These are phyloP conservation scores for Neoniphon sammara DNA, from an alignment of 2,797 vertebrate species.

Conservation along the genomic window DNA sequence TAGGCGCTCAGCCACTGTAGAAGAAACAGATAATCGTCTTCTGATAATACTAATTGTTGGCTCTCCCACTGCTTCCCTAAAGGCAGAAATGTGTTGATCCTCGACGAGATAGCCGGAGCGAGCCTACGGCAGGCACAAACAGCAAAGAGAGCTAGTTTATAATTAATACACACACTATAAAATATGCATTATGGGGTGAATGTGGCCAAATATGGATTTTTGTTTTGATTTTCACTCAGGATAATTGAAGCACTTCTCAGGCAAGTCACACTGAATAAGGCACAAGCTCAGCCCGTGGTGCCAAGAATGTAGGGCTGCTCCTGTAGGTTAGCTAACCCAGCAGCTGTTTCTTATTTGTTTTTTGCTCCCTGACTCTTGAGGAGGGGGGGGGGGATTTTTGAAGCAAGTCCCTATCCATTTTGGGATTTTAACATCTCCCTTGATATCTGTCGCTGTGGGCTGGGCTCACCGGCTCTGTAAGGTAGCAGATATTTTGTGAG, in stretches of 20 bases:
- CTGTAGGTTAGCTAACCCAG: conserved; percentile 39
- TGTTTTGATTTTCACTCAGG: conserved; percentile 72
- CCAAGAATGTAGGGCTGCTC: conserved; percentile 18
- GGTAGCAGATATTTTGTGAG: conserved; percentile 65
- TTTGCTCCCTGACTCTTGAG: conserved; percentile 38
- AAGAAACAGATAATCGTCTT: conserved; percentile 61
- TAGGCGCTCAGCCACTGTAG: conserved; percentile 33
- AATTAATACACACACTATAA: conserved; percentile 78
- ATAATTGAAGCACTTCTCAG: conserved; percentile 71
- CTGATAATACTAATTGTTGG: conserved; percentile 70
- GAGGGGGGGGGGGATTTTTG: conserved; percentile 61
- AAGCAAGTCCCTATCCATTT: conserved; percentile 64
- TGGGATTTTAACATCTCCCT: conserved; percentile 63
- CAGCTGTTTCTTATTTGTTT: conserved; percentile 73
- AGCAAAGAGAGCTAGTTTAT: conserved; percentile 68
- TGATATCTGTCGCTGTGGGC: conserved; percentile 66
- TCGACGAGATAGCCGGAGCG: conserved; percentile 55
- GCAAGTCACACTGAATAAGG: conserved; percentile 60
- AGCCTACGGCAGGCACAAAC: conserved; percentile 62
- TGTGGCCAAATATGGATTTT: conserved; percentile 76
- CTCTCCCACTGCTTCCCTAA: conserved; percentile 55
- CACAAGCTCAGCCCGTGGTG: conserved; percentile 32
- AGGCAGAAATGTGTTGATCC: conserved; percentile 73
- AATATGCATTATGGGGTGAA: conserved; percentile 73
- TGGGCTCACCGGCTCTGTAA: conserved; percentile 54